Base-by-base conservation (phyloP, 53 echinoderm and acorn worm genomes). In the Crossaster papposus region DNA sequence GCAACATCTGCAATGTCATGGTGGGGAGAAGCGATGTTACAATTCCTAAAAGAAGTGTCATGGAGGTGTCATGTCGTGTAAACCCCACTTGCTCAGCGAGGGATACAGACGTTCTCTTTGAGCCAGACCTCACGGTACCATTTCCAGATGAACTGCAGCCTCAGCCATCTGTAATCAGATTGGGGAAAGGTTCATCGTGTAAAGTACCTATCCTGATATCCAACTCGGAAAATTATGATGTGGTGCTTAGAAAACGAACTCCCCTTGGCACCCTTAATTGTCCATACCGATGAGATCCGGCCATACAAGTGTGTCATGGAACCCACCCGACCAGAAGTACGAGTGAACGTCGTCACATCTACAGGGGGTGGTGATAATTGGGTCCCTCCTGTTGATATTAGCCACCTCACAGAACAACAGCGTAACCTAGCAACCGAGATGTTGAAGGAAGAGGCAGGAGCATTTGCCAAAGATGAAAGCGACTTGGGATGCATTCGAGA, bases 401-500 rank as follows among this genome's bases (percentile, higher is more conserved):
- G 58, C 74, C 83, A 83, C n/a, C n/a, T n/a, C n/a, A n/a, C n/a
- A n/a, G n/a, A n/a, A n/a, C n/a, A n/a, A n/a, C 24, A 92, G 78
- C 54, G 55, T 30, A 4, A 0, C 1, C 32, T 70, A 0, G 93
- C 64, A 70, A n/a, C 62, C 33, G 30, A 81, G n/a, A 86, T 93
- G 80, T 28, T 93, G 20, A 52, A 28, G 64, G 89, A 90, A 28
- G 91, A 91, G 38, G 30, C 62, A 29, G 79, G 51, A 29, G 87
- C 82, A 18, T 93, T 93, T 71, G 68, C 90, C 10, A 85, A 38
- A n/a, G n/a, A n/a, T n/a, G n/a, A n/a, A n/a, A n/a, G n/a, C n/a
- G n/a, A n/a, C n/a, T n/a, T n/a, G n/a, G 53, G 53, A 52, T 52
- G 53, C 53, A 52, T 52, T 52, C 7, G 13, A 13, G 53, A 52